Conservation (phyloP, 1,140 invertebrate genomes). For the Gryllus bimaculatus region DNA sequence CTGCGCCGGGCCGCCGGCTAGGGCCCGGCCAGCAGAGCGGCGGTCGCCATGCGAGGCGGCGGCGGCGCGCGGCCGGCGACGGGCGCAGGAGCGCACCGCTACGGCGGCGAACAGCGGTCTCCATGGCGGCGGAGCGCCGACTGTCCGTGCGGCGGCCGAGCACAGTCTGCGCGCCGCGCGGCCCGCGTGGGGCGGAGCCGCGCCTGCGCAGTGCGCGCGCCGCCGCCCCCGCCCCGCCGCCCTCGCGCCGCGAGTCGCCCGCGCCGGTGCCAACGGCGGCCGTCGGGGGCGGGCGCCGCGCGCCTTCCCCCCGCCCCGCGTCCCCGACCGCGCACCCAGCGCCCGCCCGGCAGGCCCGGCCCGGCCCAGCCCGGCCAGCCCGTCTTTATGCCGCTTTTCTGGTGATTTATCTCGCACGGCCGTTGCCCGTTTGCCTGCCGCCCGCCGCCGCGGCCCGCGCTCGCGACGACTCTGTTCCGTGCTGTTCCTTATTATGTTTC, state of each 20-base stretch:
- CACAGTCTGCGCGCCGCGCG: slow-evolving; percentile 4
- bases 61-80: not conserved
- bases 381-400: not conserved
- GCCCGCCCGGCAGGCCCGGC: slow-evolving; percentile 15
- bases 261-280: not conserved
- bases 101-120: not conserved
- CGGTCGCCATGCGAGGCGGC: not conserved
- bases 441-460: too few relatives aligned
- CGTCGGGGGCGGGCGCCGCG: slow-evolving; percentile 9
- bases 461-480: not conserved
- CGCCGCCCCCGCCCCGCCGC: not conserved
- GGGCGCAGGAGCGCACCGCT: not conserved
- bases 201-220: not conserved
- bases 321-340: slow-evolving; percentile 24
- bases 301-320: slow-evolving; percentile 16
- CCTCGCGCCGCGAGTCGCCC: too few relatives aligned
- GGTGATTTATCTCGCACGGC: not conserved
- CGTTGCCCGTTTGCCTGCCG: too few relatives aligned
- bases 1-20: not conserved
- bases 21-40: not conserved
- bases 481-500: not conserved
- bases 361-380: slow-evolving; percentile 17
- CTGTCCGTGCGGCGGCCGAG: not conserved
- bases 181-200: not conserved
- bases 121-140: not conserved